Percentiles rank a stretch among this genome's conserved stretches.
Conservation (phyloP, 2,797 vertebrate species). For the Manis javanica region DNA sequence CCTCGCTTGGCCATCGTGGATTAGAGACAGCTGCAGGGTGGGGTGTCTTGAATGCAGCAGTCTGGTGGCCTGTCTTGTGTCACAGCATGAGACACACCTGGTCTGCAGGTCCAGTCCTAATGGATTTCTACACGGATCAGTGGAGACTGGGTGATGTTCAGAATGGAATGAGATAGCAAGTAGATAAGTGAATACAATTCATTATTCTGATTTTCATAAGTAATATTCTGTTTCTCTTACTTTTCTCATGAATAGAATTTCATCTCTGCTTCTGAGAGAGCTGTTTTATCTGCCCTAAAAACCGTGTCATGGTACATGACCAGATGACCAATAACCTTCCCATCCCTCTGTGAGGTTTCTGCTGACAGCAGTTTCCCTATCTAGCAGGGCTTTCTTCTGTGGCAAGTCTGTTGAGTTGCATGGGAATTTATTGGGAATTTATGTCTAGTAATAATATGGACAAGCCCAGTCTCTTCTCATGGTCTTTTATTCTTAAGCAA, state of each 20-base stretch:
- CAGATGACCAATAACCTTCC: not conserved
- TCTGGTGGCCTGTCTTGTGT: not conserved
- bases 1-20: not conserved
- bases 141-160: not conserved
- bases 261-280: not conserved
- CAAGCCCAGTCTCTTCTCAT: constrained; percentile 46
- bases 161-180: not conserved
- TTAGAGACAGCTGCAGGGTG: not conserved
- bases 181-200: not conserved
- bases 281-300: not conserved
- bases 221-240: constrained; percentile 7
- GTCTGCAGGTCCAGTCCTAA: not conserved
- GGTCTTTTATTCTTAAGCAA: constrained; percentile 52
- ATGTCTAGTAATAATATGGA: constrained; percentile 38
- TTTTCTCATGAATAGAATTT: not conserved
- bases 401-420: constrained; percentile 31
- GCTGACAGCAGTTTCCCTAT: not conserved
- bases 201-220: not conserved
- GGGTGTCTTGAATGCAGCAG: not conserved
- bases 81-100: not conserved
- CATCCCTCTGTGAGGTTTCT: not conserved
- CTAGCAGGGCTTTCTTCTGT: not conserved
- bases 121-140: not conserved
- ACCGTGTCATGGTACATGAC: not conserved
- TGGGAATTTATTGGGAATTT: constrained; percentile 7